phyloP scores from a whole-genome alignment of 2,797 vertebrate genomes.

The Ceyx erithaca region DNA sequence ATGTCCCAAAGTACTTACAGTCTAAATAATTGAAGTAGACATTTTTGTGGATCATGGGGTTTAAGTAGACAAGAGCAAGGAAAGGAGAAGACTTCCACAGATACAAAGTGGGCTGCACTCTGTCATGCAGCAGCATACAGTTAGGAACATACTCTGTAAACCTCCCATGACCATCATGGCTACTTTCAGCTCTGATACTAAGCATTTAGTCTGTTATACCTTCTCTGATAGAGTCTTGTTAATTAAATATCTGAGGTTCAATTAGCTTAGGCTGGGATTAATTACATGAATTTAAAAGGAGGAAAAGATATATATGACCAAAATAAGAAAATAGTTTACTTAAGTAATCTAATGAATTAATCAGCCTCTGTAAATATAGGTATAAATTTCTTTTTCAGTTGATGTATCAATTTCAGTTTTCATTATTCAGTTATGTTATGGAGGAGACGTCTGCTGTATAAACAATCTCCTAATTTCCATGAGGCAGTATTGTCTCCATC shows the following conservation, averaged over 20 bases:
- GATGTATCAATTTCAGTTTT: background rate
- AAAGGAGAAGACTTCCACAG: background rate
- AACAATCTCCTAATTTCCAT: background rate
- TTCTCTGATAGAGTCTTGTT: background rate
- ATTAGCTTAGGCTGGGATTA: background rate
- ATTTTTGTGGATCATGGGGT: background rate
- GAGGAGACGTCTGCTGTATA: background rate
- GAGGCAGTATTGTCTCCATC: background rate
- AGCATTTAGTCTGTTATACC: background rate
- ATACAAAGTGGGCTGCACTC: background rate
- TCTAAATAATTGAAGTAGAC: background rate
- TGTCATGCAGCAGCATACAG: accelerated
- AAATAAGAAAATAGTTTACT: background rate
- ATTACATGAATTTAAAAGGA: background rate
- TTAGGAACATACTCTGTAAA: background rate
- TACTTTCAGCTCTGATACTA: background rate
- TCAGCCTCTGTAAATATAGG: background rate
- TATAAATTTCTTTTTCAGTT: background rate
- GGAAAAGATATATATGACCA: background rate
- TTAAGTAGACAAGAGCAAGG: background rate
- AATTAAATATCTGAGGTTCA: background rate
- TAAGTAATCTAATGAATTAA: background rate
- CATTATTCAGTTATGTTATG: background rate
- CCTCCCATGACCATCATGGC: background rate
- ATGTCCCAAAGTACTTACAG: background rate